Conservation (phyloP, 2,888 invertebrate genomes). For the Dione vanillae region DNA sequence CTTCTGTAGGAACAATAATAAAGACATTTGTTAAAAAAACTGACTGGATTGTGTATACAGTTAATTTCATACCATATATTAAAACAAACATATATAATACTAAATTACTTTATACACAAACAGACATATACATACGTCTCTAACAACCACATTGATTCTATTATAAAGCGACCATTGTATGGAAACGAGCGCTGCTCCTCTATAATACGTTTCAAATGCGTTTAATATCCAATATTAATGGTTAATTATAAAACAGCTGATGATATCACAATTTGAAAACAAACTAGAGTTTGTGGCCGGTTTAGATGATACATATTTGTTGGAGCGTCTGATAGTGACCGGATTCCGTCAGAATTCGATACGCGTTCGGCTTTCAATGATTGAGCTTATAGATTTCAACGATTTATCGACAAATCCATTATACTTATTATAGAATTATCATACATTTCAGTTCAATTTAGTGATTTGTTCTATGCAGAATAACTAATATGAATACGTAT, state of each 20-base stretch:
- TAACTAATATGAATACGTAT: no score
- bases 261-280: constrained; percentile 3
- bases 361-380: neutral
- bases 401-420: constrained; percentile 5
- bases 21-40: no score
- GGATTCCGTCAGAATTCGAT: neutral
- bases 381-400: neutral
- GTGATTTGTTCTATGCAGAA: neutral
- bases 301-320: constrained; percentile 28
- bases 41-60: no score
- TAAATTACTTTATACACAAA: no score
- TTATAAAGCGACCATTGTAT: neutral
- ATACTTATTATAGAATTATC: constrained; percentile 9
- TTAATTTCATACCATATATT: no score
- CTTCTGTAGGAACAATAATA: no score
- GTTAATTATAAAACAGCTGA: neutral
- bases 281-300: constrained; percentile 16
- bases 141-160: no score
- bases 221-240: neutral
- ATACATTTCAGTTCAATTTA: neutral
- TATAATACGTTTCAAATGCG: neutral
- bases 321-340: constrained; percentile 1
- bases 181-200: neutral
- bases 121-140: no score
- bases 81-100: no score